A percentile compares a stretch with the other conserved stretches of the same genome.
Conservation (phyloP, 2,888 invertebrate species). For the Pogonocherus hispidulus region DNA sequence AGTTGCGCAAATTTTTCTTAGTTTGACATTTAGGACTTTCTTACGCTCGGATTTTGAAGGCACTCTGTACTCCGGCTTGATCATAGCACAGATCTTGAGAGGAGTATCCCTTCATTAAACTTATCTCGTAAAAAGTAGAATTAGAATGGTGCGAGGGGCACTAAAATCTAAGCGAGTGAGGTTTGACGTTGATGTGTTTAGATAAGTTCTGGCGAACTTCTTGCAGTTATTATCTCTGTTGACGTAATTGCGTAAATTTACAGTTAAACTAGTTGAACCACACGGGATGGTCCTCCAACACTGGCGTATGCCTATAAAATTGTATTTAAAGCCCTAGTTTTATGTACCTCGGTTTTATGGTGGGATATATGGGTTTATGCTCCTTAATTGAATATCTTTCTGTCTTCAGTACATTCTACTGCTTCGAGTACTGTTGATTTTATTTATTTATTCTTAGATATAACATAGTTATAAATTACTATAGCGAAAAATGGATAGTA, state of each 20-base stretch:
- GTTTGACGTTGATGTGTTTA: slow-evolving; percentile 8
- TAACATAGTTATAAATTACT: too few relatives aligned
- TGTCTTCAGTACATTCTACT: too few relatives aligned
- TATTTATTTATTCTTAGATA: too few relatives aligned
- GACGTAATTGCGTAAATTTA: slow-evolving; percentile 12
- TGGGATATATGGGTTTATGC: background rate
- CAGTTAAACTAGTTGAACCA: background rate
- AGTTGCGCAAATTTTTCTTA: too few relatives aligned
- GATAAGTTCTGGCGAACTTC: background rate
- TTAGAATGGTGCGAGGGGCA: background rate
- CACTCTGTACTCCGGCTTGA: too few relatives aligned
- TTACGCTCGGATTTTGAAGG: too few relatives aligned
- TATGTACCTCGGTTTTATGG: background rate
- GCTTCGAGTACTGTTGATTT: too few relatives aligned
- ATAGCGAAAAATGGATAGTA: too few relatives aligned
- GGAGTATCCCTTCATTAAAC: slow-evolving; percentile 4
- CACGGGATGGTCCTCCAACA: background rate
- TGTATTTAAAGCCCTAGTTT: background rate
- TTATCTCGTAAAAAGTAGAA: background rate
- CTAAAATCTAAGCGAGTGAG: background rate
- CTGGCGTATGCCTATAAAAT: background rate
- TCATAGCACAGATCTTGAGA: too few relatives aligned
- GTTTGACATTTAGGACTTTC: too few relatives aligned
- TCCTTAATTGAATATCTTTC: background rate
- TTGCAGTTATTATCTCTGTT: slow-evolving; percentile 1